phyloP scores from a whole-genome alignment of 1,140 invertebrate species.

The Dreissena rostriformis region DNA sequence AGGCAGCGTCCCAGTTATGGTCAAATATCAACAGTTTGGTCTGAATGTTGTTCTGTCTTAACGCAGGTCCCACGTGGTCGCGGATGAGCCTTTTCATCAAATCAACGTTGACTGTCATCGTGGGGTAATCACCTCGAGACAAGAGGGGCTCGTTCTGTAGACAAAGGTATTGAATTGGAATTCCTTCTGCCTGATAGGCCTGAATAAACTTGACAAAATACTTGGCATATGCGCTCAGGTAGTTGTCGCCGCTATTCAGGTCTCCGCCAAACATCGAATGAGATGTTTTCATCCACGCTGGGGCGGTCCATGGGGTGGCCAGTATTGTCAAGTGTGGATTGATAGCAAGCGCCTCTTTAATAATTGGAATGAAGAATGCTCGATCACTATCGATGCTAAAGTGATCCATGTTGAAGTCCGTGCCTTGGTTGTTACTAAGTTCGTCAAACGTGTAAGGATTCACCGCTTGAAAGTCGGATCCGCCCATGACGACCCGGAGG shows the following conservation, averaged over 20 bases:
- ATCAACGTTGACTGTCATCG: constrained; percentile 28
- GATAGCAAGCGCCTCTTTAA: constrained; percentile 58
- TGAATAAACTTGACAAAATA: constrained; percentile 67
- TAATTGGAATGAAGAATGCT: constrained; percentile 61
- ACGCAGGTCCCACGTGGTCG: constrained; percentile 58
- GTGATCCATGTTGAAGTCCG: constrained; percentile 58
- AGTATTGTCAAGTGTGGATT: constrained; percentile 65
- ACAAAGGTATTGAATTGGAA: constrained; percentile 57
- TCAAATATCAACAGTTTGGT: constrained; percentile 67
- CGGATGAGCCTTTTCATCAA: constrained; percentile 53
- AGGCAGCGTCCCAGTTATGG: constrained; percentile 61
- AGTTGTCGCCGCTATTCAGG: constrained; percentile 17
- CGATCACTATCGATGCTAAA: constrained; percentile 62
- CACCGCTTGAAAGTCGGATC: constrained; percentile 58
- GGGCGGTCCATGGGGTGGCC: constrained; percentile 64
- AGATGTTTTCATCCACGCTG: constrained; percentile 66
- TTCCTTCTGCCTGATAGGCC: constrained; percentile 58
- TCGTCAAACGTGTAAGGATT: constrained; percentile 62
- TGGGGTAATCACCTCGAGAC: constrained; percentile 52
- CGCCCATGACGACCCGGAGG: constrained; percentile 60
- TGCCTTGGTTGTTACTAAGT: neutral
- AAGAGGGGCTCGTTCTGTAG: constrained; percentile 67
- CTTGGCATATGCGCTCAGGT: constrained; percentile 19
- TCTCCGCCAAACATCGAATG: constrained; percentile 55
- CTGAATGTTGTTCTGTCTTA: constrained; percentile 52